Evolutionary conservation across 2,888 invertebrate genomes (phyloP).

Genomic region (Tanytarsus gracilentus): DNA sequence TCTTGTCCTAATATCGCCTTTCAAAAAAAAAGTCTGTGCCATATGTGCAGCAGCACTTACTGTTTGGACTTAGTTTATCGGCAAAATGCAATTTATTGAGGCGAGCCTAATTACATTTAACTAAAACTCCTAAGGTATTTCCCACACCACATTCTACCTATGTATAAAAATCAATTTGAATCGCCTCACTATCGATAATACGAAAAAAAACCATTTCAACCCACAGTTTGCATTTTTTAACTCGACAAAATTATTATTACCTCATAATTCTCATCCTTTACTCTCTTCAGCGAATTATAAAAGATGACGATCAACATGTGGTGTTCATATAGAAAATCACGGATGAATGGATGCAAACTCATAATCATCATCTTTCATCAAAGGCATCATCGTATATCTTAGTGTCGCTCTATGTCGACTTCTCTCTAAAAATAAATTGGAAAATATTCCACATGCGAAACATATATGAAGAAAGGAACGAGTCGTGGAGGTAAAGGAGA

Average conservation of each 20-base stretch:
- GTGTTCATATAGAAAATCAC: not conserved
- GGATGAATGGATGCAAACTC: not conserved
- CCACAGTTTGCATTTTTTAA: too few relatives aligned
- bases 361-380: not conserved
- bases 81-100: not conserved
- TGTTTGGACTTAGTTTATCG: not conserved
- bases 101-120: constrained; percentile 11
- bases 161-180: constrained; percentile 7
- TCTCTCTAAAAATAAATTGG: too few relatives aligned
- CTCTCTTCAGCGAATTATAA: not conserved
- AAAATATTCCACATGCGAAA: not conserved
- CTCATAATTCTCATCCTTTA: not conserved
- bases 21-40: not conserved
- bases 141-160: not conserved
- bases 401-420: too few relatives aligned
- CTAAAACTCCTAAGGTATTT: not conserved
- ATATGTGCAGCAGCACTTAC: not conserved
- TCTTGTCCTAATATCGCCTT: not conserved
- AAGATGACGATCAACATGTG: constrained; percentile 3
- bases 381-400: not conserved
- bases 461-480: not conserved
- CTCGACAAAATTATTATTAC: not conserved
- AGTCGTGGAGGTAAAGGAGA: not conserved
- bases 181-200: not conserved
- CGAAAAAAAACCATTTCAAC: not conserved